Base-by-base conservation (phyloP, 2,113 vertebrate species). In the Myiagra hebetior region DNA sequence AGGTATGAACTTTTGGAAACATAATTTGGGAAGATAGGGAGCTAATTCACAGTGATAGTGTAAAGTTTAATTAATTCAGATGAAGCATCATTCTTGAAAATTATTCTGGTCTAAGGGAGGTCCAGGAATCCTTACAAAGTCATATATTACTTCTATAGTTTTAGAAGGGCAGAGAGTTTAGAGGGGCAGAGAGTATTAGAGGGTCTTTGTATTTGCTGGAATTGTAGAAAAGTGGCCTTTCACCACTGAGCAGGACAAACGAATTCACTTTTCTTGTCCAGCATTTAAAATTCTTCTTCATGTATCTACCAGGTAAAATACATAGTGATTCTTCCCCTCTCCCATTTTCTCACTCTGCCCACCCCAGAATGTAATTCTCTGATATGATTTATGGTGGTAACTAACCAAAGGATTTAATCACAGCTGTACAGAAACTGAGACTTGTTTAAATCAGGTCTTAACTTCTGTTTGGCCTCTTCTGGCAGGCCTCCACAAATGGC, bases 381-480 rank as follows among this genome's bases (percentile, higher is more conserved):
- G 33, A 22, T 42, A 14, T 14, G 35, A 73, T 82, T 92, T 65
- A 42, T 56, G 74, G 20, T 53, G 28, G 53, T 89, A 78, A 33
- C 62, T 35, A 46, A 73, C 47, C n/a, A 72, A 76, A 87, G 41
- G 44, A 85, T n/a, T 41, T 91, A 64, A 70, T 55, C 31, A 27
- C 62, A 92, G 85, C 85, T 73, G 35, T 53, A 55, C 0, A 0
- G 94, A 96, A 83, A 79, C 44, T n/a, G 59, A 77, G 77, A 79
- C 67, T 84, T 83, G 67, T 59, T 93, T 80, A 88, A 94, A 84
- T 91, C 59, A 59, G 86, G 47, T 74, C 79, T 90, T 88, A 84
- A 87, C 89, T 95, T 87, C 79, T 69, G 53, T 92, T 95, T 92
- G 75, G 79, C 68, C 72, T 84, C 52, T 90, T 91, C 85, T 91